Conservation (phyloP, 1,140 invertebrate species). For the Cydia strobilella region DNA sequence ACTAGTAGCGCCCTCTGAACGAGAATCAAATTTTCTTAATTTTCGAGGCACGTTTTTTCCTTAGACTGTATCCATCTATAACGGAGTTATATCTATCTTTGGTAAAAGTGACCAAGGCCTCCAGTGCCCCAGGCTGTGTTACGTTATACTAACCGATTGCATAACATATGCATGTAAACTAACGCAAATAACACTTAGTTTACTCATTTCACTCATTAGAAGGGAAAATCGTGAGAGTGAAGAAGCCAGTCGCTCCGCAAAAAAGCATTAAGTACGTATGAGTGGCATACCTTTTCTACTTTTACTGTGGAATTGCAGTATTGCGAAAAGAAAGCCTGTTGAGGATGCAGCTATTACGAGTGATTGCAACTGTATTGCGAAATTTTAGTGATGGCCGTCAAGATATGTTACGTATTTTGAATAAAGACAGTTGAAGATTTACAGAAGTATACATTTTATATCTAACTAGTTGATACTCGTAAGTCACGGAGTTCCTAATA, state of each 20-base stretch:
- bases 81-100: no score
- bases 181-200: background rate
- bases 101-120: no score
- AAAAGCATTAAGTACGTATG: background rate
- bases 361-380: background rate
- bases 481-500: no score
- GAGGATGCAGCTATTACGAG: background rate
- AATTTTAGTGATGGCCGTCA: background rate
- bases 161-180: slow-evolving; percentile 6
- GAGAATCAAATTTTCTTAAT: no score
- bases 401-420: background rate
- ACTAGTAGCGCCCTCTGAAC: no score
- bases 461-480: no score
- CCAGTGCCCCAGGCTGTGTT: no score
- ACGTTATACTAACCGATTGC: background rate
- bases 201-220: slow-evolving; percentile 25
- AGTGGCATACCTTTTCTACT: background rate
- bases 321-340: slow-evolving; percentile 25
- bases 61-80: no score
- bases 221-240: slow-evolving; percentile 25
- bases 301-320: background rate
- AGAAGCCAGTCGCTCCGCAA: background rate
- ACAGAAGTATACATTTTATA: no score
- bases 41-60: no score
- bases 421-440: no score